Conservation (phyloP, 2,113 vertebrate species). For the Otis tarda region DNA sequence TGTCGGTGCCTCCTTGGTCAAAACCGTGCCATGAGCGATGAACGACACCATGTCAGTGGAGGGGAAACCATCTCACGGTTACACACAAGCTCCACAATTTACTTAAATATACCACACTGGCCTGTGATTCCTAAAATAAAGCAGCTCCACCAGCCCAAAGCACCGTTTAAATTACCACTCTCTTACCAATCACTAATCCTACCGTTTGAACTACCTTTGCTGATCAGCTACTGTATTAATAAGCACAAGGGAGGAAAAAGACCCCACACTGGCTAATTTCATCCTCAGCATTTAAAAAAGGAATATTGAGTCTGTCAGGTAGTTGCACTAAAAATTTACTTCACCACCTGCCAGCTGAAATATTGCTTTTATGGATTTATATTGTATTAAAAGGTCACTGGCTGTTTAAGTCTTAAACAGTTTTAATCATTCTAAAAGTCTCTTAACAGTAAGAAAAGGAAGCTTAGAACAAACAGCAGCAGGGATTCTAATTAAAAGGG, state of each 20-base stretch:
- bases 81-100: neutral
- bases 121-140: neutral
- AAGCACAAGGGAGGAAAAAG: neutral
- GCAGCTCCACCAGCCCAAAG: neutral
- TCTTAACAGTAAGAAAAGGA: conserved; percentile 81
- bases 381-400: conserved; percentile 83
- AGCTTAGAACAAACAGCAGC: conserved; percentile 86
- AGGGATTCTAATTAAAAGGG: conserved; percentile 91
- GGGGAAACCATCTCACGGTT: neutral
- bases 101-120: neutral
- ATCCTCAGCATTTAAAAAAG: conserved; percentile 38
- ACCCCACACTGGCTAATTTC: conserved; percentile 38
- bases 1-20: neutral
- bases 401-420: conserved; percentile 83
- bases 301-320: conserved; percentile 75
- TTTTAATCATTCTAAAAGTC: conserved; percentile 83
- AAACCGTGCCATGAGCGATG: neutral
- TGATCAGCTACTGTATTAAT: conserved; percentile 60
- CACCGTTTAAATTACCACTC: neutral
- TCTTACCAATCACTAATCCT: conserved; percentile 29
- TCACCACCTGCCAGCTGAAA: conserved; percentile 79
- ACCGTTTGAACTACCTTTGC: conserved; percentile 42
- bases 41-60: accelerated
- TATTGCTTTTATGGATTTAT: conserved; percentile 81
- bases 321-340: conserved; percentile 77